These are phyloP conservation scores for Sciurus carolinensis DNA, from an alignment of 2,797 vertebrate genomes.

Conservation along the genomic window DNA sequence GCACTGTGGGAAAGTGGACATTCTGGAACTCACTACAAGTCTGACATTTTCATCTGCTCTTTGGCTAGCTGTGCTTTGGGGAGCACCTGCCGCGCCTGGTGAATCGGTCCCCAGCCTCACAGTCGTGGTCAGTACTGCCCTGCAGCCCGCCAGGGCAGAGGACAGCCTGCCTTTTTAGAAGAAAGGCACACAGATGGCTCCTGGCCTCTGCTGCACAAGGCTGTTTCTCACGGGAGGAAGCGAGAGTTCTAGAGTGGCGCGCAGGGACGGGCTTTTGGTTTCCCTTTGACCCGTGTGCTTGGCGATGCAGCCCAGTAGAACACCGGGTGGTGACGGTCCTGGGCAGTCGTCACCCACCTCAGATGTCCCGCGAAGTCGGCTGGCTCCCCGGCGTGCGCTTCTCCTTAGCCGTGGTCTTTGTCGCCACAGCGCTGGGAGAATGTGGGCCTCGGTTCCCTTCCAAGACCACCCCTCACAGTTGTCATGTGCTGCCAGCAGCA, in stretches of 20 bases:
- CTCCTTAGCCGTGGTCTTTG: not conserved
- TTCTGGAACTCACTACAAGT: not conserved
- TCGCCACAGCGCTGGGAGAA: not conserved
- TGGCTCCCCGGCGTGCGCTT: not conserved
- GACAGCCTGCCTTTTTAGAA: not conserved
- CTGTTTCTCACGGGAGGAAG: constrained; percentile 41
- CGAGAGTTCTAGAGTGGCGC: not conserved
- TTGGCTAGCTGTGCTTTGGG: not conserved
- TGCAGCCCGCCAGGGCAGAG: not conserved
- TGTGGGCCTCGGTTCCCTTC: not conserved
- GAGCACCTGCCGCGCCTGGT: not conserved
- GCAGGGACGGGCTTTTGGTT: not conserved
- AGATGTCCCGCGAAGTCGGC: not conserved
- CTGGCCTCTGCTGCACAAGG: not conserved
- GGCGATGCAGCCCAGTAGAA: not conserved
- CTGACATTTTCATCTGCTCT: not conserved
- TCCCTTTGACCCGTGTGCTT: not conserved
- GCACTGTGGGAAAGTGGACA: not conserved
- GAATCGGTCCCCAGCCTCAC: not conserved
- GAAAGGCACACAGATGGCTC: not conserved
- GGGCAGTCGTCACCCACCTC: not conserved
- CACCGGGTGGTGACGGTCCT: not conserved
- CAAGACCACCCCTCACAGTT: not conserved
- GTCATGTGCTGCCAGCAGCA: not conserved
- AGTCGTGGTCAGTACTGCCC: not conserved